These are phyloP conservation scores for Labeo rohita DNA, from an alignment of 2,113 vertebrate genomes.

Conservation along the genomic window DNA sequence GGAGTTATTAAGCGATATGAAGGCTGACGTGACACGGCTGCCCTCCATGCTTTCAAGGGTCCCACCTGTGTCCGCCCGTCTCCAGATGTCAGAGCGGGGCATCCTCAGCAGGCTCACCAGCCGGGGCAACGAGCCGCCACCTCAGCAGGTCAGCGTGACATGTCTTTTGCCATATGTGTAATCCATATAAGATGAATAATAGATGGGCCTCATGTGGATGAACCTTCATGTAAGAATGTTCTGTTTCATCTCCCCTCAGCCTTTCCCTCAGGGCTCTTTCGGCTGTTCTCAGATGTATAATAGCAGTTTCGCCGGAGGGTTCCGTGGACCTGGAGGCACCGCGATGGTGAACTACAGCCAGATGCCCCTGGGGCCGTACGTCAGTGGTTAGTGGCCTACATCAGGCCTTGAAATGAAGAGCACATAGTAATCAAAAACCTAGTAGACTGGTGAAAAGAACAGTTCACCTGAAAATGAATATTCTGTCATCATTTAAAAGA, in stretches of 20 bases:
- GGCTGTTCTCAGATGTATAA: constrained; percentile 93
- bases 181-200: constrained; percentile 11
- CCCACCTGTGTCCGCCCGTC: constrained; percentile 91
- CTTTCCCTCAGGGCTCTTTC: constrained; percentile 84
- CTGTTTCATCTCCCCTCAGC: constrained; percentile 62
- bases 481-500: neutral
- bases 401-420: neutral
- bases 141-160: constrained; percentile 82
- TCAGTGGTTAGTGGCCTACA: constrained; percentile 83
- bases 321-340: constrained; percentile 88
- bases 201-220: constrained; percentile 17
- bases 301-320: constrained; percentile 86
- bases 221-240: constrained; percentile 22
- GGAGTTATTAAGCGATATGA: constrained; percentile 98
- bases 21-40: constrained; percentile 93
- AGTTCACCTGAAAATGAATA: neutral
- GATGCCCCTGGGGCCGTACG: constrained; percentile 97
- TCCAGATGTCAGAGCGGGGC: constrained; percentile 97
- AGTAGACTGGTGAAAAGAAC: neutral
- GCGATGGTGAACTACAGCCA: constrained; percentile 97
- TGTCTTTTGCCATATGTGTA: constrained; percentile 47
- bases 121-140: constrained; percentile 84
- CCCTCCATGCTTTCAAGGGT: constrained; percentile 97
- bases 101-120: constrained; percentile 96
- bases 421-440: neutral